Evolutionary conservation across 2,797 vertebrate genomes (phyloP).

Genomic region (Notoglanidium macrostoma): DNA sequence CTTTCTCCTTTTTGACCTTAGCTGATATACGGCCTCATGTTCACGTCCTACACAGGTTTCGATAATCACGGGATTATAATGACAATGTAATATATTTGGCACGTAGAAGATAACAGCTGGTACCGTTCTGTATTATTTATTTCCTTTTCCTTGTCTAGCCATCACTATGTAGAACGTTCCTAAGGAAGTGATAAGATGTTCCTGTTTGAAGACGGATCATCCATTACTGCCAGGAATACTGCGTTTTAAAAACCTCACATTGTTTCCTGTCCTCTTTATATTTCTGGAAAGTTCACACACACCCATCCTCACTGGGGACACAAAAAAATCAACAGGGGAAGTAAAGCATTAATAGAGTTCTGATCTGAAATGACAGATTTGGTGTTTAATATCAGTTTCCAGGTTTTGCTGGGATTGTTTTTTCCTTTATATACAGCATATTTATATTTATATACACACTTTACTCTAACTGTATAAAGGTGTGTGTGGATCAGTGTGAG

Average conservation of each 20-base stretch:
- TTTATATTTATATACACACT: neutral
- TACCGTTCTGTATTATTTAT: conserved; percentile 23
- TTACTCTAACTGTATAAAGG: neutral
- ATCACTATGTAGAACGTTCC: conserved; percentile 38
- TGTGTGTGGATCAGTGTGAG: no score
- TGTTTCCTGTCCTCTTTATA: conserved; percentile 11
- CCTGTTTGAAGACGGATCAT: conserved; percentile 22
- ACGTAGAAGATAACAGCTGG: conserved; percentile 12
- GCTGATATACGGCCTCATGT: neutral
- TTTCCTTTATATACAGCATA: neutral
- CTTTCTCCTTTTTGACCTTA: neutral
- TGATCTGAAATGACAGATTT: neutral
- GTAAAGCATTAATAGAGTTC: neutral
- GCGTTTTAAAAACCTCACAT: conserved; percentile 30
- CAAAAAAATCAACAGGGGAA: neutral
- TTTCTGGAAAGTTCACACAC: neutral
- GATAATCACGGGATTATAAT: neutral
- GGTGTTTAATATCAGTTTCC: neutral
- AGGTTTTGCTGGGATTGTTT: neutral
- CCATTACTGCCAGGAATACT: conserved; percentile 27
- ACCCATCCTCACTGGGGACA: conserved; percentile 14
- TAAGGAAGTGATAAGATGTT: conserved; percentile 44
- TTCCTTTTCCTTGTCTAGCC: conserved; percentile 9
- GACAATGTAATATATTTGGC: conserved; percentile 1
- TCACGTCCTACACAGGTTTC: neutral